Percentiles rank a stretch among this genome's conserved stretches.
phyloP scores from a whole-genome alignment of 1,140 invertebrate genomes.

The Drosophila saltans region DNA sequence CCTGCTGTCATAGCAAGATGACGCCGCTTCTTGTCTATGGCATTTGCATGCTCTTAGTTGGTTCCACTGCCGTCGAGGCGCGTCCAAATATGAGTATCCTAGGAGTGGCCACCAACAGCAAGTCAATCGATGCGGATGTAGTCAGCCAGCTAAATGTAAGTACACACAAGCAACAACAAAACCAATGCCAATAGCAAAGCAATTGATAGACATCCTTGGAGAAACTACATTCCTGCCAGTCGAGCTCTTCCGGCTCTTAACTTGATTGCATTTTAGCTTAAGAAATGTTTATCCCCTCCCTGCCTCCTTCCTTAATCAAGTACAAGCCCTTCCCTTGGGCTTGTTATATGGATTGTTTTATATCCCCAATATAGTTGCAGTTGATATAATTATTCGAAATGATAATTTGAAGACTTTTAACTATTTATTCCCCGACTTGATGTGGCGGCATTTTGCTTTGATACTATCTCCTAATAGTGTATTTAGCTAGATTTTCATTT shows the following conservation, averaged over 20 bases:
- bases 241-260: slow-evolving; percentile 31
- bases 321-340: not conserved
- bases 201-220: slow-evolving; percentile 22
- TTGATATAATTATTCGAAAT: not conserved
- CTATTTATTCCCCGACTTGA: not conserved
- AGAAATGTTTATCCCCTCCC: not conserved
- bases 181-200: not conserved
- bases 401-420: not conserved
- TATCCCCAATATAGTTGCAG: not conserved
- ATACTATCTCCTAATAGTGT: not conserved
- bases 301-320: not conserved
- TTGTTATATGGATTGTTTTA: no score
- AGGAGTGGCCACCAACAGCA: slow-evolving; percentile 17
- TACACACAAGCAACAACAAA: slow-evolving; percentile 26
- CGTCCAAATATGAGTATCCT: slow-evolving; percentile 69
- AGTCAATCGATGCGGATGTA: slow-evolving; percentile 24
- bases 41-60: slow-evolving; percentile 50
- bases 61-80: slow-evolving; percentile 50
- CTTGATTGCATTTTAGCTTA: slow-evolving; percentile 36
- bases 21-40: slow-evolving; percentile 55
- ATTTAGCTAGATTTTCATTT: slow-evolving; percentile 7
- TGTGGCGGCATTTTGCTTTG: not conserved
- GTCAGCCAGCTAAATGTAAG: slow-evolving; percentile 64
- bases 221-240: not conserved
- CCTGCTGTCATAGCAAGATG: slow-evolving; percentile 22